Percentiles rank a stretch among this genome's conserved stretches.
Evolutionary conservation across 2,113 vertebrate genomes (phyloP).

Genomic region (Pagrus major): DNA sequence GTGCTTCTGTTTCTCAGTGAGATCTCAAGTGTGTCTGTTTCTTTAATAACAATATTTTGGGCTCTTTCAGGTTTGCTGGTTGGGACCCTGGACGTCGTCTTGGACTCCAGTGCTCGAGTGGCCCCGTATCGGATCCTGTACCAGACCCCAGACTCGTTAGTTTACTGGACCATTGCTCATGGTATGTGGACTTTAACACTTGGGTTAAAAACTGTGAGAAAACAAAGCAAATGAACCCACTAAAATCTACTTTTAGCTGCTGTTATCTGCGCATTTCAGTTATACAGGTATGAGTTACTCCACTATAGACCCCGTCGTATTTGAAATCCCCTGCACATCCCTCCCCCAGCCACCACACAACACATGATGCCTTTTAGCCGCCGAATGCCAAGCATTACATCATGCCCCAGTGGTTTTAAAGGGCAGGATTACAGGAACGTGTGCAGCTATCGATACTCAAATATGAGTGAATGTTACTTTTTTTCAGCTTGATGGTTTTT

Average conservation of each 20-base stretch:
- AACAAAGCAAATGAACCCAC: not conserved
- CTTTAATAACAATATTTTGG: not conserved
- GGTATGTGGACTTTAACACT: slow-evolving; percentile 83
- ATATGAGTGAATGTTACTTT: not conserved
- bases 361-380: slow-evolving; percentile 39
- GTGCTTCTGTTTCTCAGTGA: not conserved
- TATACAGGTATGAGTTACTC: not conserved
- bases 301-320: slow-evolving; percentile 2
- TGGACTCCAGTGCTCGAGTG: slow-evolving; percentile 97
- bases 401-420: slow-evolving; percentile 60
- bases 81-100: slow-evolving; percentile 95
- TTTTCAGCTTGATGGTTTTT: slow-evolving; percentile 24
- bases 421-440: slow-evolving; percentile 41
- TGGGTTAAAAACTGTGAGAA: not conserved
- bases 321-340: slow-evolving; percentile 9
- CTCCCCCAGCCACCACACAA: not conserved
- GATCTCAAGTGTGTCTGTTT: not conserved
- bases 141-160: slow-evolving; percentile 95
- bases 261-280: not conserved
- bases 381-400: slow-evolving; percentile 70
- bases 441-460: slow-evolving; percentile 44
- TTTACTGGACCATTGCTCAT: slow-evolving; percentile 96
- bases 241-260: not conserved
- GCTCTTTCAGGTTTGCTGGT: slow-evolving; percentile 91
- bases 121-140: slow-evolving; percentile 97